Evolutionary conservation across 2,888 invertebrate species (phyloP).

Genomic region (Amphipyra tragopoginis): DNA sequence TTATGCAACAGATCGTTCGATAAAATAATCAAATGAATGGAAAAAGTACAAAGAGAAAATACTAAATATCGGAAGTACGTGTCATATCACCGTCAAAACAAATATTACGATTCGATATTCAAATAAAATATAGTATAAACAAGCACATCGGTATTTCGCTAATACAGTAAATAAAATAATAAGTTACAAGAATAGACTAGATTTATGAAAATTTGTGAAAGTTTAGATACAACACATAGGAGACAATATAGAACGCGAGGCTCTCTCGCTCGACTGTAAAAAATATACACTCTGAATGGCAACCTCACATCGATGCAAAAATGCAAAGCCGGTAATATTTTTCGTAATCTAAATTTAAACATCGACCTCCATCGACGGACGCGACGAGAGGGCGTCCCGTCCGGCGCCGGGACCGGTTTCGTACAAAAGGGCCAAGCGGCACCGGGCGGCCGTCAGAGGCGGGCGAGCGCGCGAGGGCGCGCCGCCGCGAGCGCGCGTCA

Average conservation of each 20-base stretch:
- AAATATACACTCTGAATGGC: constrained; percentile 76
- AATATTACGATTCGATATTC: constrained; percentile 67
- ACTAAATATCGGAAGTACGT: constrained; percentile 74
- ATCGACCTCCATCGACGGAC: constrained; percentile 35
- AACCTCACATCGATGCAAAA: constrained; percentile 61
- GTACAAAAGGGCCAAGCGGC: constrained; percentile 22
- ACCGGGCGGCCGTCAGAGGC: constrained; percentile 60
- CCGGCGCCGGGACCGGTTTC: constrained; percentile 35
- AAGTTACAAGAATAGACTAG: constrained; percentile 84
- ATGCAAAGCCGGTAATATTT: constrained; percentile 58
- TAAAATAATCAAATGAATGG: constrained; percentile 73
- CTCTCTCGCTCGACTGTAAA: constrained; percentile 68
- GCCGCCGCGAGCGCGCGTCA: constrained; percentile 85
- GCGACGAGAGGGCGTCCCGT: constrained; percentile 24
- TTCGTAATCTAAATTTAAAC: constrained; percentile 46
- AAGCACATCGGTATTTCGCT: constrained; percentile 67
- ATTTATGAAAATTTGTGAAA: constrained; percentile 77
- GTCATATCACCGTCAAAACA: constrained; percentile 70
- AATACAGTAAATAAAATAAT: constrained; percentile 72
- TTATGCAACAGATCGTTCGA: constrained; percentile 79
- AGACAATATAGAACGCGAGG: constrained; percentile 67
- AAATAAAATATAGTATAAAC: constrained; percentile 62
- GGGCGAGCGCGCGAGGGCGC: constrained; percentile 79
- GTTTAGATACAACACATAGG: constrained; percentile 69
- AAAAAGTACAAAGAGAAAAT: constrained; percentile 69